Evolutionary conservation across 2,113 vertebrate species (phyloP).

Genomic region (Lipophrys pholis): DNA sequence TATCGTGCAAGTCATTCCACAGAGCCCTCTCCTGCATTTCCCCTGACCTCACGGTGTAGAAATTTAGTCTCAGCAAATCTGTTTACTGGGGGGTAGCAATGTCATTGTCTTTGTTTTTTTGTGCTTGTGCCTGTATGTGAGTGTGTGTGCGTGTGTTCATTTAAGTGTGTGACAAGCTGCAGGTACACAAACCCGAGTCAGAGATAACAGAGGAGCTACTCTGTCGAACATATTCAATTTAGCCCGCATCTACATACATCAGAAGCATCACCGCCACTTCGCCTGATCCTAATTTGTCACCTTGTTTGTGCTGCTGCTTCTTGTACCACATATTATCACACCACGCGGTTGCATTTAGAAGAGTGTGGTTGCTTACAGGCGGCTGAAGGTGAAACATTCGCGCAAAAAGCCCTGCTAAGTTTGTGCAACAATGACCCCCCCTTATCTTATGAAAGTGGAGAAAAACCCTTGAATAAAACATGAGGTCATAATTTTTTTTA

Average conservation of each 20-base stretch:
- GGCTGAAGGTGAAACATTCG: constrained; percentile 69
- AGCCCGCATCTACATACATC: too few relatives aligned
- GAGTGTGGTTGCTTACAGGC: constrained; percentile 12
- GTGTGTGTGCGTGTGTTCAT: neutral
- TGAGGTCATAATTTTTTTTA: constrained; percentile 61
- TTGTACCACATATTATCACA: constrained; percentile 3
- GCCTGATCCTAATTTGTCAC: neutral
- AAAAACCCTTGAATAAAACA: constrained; percentile 81
- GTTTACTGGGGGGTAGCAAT: constrained; percentile 19
- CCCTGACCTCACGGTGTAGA: constrained; percentile 34
- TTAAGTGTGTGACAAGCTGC: constrained; percentile 1
- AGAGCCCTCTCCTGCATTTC: constrained; percentile 17
- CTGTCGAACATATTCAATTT: constrained; percentile 3
- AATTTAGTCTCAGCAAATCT: constrained; percentile 46
- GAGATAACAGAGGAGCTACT: neutral
- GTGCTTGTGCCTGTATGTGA: neutral
- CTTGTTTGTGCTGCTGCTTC: neutral
- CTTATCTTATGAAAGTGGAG: constrained; percentile 76
- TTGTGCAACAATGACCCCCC: constrained; percentile 67
- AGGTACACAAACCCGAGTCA: constrained; percentile 5
- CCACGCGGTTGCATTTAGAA: constrained; percentile 19
- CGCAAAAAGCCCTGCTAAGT: constrained; percentile 44
- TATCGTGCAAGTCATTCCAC: constrained; percentile 36
- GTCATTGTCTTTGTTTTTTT: constrained; percentile 18
- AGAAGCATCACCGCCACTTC: too few relatives aligned